These are phyloP conservation scores for Lycodopsis pacificus DNA, from an alignment of 2,797 vertebrate genomes.

Conservation along the genomic window DNA sequence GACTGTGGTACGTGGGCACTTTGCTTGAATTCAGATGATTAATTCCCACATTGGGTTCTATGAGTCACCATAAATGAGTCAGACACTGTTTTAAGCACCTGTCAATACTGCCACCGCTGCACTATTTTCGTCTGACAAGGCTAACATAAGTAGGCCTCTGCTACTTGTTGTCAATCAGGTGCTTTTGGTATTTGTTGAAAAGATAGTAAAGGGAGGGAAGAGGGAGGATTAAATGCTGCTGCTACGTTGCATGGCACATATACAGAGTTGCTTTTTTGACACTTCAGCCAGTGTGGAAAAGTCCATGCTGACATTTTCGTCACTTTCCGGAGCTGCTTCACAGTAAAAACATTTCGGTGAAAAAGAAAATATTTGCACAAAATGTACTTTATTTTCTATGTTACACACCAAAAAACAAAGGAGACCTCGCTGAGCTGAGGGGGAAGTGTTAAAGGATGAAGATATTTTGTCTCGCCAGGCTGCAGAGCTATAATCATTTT, in stretches of 20 bases:
- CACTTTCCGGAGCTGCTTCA: background rate
- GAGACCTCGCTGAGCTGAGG: background rate
- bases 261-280: conserved; percentile 5
- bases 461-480: background rate
- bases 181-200: conserved; percentile 11
- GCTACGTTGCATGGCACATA: background rate
- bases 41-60: conserved; percentile 24
- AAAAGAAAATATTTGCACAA: background rate
- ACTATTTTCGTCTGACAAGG: conserved; percentile 46
- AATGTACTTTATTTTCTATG: background rate
- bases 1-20: conserved; percentile 31
- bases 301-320: background rate
- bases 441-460: background rate
- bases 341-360: background rate
- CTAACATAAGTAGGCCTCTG: conserved; percentile 24
- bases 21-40: conserved; percentile 39
- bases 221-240: background rate
- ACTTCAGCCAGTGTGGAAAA: background rate
- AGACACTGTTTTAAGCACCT: conserved; percentile 40
- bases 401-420: background rate
- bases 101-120: conserved; percentile 7
- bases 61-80: conserved; percentile 64
- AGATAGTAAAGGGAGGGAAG: conserved; percentile 1
- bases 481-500: background rate
- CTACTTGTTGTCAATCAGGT: conserved; percentile 19